Base-by-base conservation (phyloP, 64 coral and sea anemone genomes). In the Pocillopora verrucosa region DNA sequence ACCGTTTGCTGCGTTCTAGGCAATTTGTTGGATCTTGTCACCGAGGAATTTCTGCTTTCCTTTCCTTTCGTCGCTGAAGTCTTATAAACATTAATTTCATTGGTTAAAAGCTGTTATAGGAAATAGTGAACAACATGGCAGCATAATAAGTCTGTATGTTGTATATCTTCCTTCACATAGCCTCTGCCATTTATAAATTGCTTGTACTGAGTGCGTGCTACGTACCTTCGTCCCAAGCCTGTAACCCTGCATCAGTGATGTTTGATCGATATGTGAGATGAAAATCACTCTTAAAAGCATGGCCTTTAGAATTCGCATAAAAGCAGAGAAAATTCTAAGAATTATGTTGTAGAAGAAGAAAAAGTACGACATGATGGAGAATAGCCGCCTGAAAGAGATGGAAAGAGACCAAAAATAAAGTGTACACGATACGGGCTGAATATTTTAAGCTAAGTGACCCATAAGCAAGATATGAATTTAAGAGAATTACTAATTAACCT, bases 291-390 rank as follows among this genome's bases (percentile, higher is more conserved):
- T 78, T 4, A 93, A 61, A 16, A 93, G 11, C 59, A 89, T 93
- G 17, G 79, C 87, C 57, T 83, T 93, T 16, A 88, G 26, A 19
- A 93, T 88, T 10, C 92, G 34, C 17, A 89, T 45, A 2, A 89
- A 13, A 65, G 87, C 89, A 4, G 92, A 88, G n/a, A 93, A 62
- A n/a, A 93, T 22, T 76, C 92, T 87, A 65, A 93, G 77, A 35
- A 93, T 58, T 64, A 93, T 89, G 79, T 93, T 93, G 87, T 89
- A 93, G 87, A 93, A 93, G 72, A 93, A 93, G 60, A 93, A 93
- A 86, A 93, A 93, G 82, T 83, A 93, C 60, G 92, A 93, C 37
- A 93, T 36, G 74, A 88, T 62, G 68, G 89, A 79, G 82, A 65
- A 93, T 2, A 73, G 67, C 16, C 87, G 86, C 67, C 92, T 93